Evolutionary conservation across 2,888 invertebrate genomes (phyloP).

Genomic region (Arrhopalites spinosus): DNA sequence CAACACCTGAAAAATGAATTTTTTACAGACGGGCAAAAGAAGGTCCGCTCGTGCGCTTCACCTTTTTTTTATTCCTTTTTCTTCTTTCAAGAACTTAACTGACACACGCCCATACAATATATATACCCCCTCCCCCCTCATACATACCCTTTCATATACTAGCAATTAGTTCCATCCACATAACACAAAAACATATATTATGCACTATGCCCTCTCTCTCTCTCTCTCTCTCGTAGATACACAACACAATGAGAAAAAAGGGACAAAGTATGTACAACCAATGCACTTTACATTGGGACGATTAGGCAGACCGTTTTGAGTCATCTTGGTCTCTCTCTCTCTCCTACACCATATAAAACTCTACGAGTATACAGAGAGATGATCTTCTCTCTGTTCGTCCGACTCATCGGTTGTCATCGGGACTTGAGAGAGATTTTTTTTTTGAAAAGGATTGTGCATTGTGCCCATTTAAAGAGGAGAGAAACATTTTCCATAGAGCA

Average conservation of each 20-base stretch:
- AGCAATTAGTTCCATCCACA: slow-evolving; percentile 13
- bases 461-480: not conserved
- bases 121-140: too few relatives aligned
- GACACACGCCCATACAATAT: slow-evolving; percentile 38
- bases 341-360: not conserved
- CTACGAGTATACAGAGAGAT: not conserved
- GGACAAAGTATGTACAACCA: slow-evolving; percentile 1
- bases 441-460: slow-evolving; percentile 18
- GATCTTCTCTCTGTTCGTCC: not conserved
- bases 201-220: not conserved
- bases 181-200: not conserved
- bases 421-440: slow-evolving; percentile 8
- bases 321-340: slow-evolving; percentile 8
- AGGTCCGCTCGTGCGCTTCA: slow-evolving; percentile 27
- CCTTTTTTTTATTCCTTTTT: too few relatives aligned
- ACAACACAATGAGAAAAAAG: not conserved
- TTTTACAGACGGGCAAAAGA: slow-evolving; percentile 3
- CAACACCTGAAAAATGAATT: slow-evolving; percentile 34
- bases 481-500: slow-evolving; percentile 14
- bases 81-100: slow-evolving; percentile 28
- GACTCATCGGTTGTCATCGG: slow-evolving; percentile 19
- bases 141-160: slow-evolving; percentile 3
- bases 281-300: not conserved
- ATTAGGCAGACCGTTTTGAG: too few relatives aligned
- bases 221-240: not conserved